Evolutionary conservation across 2,888 invertebrate species (phyloP), one percentile per base, ranked within the genome.

Genomic region (Sinhomidia bicolor): DNA sequence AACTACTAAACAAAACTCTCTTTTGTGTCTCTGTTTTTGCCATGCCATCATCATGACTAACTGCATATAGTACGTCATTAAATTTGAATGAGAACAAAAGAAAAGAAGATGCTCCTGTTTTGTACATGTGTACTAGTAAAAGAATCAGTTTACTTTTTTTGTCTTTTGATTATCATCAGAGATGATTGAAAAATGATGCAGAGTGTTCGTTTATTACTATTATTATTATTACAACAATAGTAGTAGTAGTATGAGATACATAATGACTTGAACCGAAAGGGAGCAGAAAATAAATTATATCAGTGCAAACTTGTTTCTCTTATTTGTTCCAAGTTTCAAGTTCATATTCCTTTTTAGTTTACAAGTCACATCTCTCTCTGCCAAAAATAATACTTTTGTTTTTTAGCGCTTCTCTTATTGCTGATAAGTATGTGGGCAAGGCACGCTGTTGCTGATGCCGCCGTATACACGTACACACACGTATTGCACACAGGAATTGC

Each of bases 221-320:
- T n/a, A n/a, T n/a, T n/a, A n/a, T n/a, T n/a, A n/a, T n/a, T n/a
- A n/a, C n/a, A n/a, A n/a, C n/a, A n/a, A n/a, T n/a, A n/a, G n/a
- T n/a, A n/a, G n/a, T n/a, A n/a, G n/a, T 36, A 36, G 36, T 7
- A 17, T 4, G 17, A 14, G 51, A 47, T 47, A 14, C n/a, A 47
- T 12, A 14, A 47, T 47, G 47, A 57, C 60, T 60, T n/a, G n/a
- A n/a, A 60, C 65, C 23, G 65, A 36, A 68, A 68, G 68, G 68
- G 68, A 68, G 36, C 68, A 68, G 41, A 68, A 17, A 32, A 62
- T 29, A 12, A 65, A 65, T 29, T 65, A 17, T 14, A 41, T 68
- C 9, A 32, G 12, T 20, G n/a, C n/a, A n/a, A n/a, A n/a, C n/a
- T n/a, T n/a, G n/a, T n/a, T n/a, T n/a, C n/a, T n/a, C n/a, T n/a